A percentile compares a stretch with the other conserved stretches of the same genome.
These are phyloP conservation scores for Craniophora ligustri DNA, from an alignment of 2,888 invertebrate species.

Conservation along the genomic window DNA sequence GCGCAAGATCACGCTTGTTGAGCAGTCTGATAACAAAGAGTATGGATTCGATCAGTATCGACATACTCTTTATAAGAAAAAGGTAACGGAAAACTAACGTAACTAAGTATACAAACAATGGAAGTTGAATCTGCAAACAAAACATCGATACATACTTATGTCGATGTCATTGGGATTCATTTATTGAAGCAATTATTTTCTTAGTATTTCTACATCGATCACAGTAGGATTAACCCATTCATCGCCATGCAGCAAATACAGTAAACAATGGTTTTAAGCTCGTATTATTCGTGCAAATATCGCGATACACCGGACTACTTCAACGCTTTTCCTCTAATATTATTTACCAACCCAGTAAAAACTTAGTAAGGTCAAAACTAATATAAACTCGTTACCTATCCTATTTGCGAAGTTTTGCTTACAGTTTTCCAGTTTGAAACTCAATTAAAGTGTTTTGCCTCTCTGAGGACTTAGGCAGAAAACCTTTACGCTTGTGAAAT, in stretches of 20 bases:
- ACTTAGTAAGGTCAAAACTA: conserved; percentile 29
- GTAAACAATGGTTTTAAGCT: not conserved
- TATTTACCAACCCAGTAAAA: conserved; percentile 6
- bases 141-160: too few relatives aligned
- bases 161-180: too few relatives aligned
- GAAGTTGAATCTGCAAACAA: too few relatives aligned
- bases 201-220: too few relatives aligned
- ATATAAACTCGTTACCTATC: conserved; percentile 40
- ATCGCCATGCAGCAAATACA: too few relatives aligned
- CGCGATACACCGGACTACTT: not conserved
- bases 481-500: conserved; percentile 28
- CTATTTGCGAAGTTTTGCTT: conserved; percentile 37
- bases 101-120: not conserved
- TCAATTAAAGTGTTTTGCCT: conserved; percentile 42
- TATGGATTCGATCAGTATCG: conserved; percentile 25
- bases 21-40: conserved; percentile 63
- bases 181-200: too few relatives aligned
- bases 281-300: not conserved
- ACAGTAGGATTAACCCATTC: too few relatives aligned
- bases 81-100: too few relatives aligned
- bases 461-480: conserved; percentile 50
- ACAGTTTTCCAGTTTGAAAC: conserved; percentile 43
- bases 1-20: conserved; percentile 71
- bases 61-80: conserved; percentile 7
- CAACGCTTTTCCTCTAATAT: conserved; percentile 2